Conservation (phyloP, 1,140 invertebrate genomes). For the Drosophila prosaltans region DNA sequence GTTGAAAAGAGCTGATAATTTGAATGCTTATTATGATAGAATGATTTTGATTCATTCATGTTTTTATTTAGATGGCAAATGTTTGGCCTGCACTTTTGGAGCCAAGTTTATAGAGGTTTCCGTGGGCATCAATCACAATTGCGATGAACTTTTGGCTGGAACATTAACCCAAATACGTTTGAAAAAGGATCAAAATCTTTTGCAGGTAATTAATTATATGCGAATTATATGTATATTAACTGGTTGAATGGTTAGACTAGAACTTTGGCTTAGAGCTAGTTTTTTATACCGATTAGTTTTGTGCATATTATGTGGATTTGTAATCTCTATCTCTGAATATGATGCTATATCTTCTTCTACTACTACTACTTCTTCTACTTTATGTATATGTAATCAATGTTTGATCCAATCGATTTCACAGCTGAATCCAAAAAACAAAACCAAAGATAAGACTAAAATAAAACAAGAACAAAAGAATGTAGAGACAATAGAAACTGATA, state of each 20-base stretch:
- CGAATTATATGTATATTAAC: neutral
- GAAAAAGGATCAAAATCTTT: constrained; percentile 87
- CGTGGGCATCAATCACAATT: constrained; percentile 95
- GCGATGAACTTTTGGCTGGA: constrained; percentile 93
- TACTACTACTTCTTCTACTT: neutral
- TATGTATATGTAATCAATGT: constrained; percentile 58
- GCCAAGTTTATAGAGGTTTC: constrained; percentile 95
- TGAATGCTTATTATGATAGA: too few relatives aligned
- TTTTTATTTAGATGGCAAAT: constrained; percentile 89
- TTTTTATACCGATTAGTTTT: neutral
- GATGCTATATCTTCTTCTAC: constrained; percentile 9
- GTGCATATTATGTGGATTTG: neutral
- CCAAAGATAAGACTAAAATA: constrained; percentile 76
- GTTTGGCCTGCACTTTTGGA: constrained; percentile 92
- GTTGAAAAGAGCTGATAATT: too few relatives aligned
- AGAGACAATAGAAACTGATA: constrained; percentile 78
- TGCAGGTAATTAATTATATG: constrained; percentile 79
- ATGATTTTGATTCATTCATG: constrained; percentile 10
- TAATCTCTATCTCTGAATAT: neutral
- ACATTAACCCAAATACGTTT: constrained; percentile 92
- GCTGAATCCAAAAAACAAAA: constrained; percentile 75
- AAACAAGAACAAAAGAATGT: constrained; percentile 69
- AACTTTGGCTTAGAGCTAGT: constrained; percentile 9
- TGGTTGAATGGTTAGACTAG: constrained; percentile 13
- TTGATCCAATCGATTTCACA: constrained; percentile 68